These are phyloP conservation scores for Tipula confusa DNA, from an alignment of 2,888 invertebrate species.

Conservation along the genomic window DNA sequence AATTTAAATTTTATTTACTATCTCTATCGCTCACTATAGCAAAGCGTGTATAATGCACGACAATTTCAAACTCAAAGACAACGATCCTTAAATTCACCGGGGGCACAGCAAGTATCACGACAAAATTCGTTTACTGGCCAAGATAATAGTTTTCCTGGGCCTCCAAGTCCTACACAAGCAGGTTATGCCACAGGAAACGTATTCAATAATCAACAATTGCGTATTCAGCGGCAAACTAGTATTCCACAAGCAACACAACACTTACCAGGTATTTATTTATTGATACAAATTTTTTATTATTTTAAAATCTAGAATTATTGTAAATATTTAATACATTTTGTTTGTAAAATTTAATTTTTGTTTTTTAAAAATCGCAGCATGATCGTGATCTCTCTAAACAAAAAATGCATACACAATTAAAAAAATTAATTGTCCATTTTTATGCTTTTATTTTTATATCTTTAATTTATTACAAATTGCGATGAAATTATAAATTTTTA, in stretches of 20 bases:
- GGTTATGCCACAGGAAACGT: constrained; percentile 42
- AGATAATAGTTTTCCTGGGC: constrained; percentile 40
- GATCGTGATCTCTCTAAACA: background rate
- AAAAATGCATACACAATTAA: background rate
- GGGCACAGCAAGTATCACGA: constrained; percentile 43
- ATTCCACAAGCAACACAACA: constrained; percentile 50
- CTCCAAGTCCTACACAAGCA: constrained; percentile 43
- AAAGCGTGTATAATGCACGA: constrained; percentile 43
- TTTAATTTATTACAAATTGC: too few species aligned
- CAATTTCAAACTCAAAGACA: constrained; percentile 44
- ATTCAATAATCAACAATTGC: constrained; percentile 45
- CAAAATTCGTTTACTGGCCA: constrained; percentile 46
- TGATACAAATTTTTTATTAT: background rate
- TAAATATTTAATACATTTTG: background rate
- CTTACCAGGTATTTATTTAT: constrained; percentile 45
- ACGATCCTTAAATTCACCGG: constrained; percentile 48
- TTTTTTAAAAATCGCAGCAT: constrained; percentile 26
- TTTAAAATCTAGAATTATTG: background rate
- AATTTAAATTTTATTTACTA: constrained; percentile 28
- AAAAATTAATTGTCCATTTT: too few species aligned
- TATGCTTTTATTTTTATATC: too few species aligned
- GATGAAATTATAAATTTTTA: background rate
- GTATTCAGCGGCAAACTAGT: constrained; percentile 48
- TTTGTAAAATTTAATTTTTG: background rate
- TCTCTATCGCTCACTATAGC: constrained; percentile 29